phyloP scores from a whole-genome alignment of 2,113 vertebrate species.

The Agelaius tricolor region DNA sequence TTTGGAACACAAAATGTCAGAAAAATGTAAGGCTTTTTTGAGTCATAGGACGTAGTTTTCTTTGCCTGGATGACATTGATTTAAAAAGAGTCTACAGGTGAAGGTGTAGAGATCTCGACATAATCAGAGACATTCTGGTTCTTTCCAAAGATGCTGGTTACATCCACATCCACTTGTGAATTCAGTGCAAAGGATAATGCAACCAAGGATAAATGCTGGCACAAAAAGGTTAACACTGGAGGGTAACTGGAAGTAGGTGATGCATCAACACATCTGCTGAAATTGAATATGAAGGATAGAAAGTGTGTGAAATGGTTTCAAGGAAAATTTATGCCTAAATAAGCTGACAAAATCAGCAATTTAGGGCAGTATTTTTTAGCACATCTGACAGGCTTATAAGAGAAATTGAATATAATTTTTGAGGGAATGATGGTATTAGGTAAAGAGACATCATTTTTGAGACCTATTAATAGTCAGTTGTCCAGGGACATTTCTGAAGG shows the following conservation, averaged over 20 bases:
- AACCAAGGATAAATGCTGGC: background rate
- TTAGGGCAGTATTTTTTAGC: background rate
- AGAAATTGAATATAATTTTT: background rate
- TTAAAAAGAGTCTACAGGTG: background rate
- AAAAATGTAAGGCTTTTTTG: background rate
- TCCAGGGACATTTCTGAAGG: background rate
- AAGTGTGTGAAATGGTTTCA: background rate
- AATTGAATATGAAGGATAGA: background rate
- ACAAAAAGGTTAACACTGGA: background rate
- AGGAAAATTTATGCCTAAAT: background rate
- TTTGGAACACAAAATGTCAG: background rate
- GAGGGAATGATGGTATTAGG: background rate
- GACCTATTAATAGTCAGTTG: background rate
- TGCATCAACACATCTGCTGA: background rate
- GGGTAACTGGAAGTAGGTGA: background rate
- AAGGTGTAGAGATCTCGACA: background rate
- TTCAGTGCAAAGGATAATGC: background rate
- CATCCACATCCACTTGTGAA: background rate
- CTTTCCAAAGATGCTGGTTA: background rate
- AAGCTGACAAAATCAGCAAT: background rate
- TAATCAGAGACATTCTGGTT: background rate
- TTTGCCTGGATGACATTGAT: background rate
- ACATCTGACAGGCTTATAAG: background rate
- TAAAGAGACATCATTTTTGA: background rate
- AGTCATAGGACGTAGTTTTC: background rate